These are phyloP conservation scores for Grantiella picta DNA, from an alignment of 2,113 vertebrate species.

Conservation along the genomic window DNA sequence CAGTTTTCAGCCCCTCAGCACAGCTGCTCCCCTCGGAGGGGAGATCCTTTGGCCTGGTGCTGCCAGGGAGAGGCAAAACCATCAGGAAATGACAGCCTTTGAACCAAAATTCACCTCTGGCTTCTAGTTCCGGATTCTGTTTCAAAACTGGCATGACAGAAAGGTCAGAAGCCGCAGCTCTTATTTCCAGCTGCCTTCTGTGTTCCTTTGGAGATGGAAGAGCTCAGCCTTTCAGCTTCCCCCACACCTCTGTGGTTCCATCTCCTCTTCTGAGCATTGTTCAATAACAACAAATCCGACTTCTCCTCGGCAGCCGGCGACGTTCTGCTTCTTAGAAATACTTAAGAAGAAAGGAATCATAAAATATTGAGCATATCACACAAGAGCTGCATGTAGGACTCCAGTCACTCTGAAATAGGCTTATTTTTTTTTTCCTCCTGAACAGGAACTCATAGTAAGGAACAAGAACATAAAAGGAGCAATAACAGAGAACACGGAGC, in stretches of 20 bases:
- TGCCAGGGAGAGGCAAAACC: neutral
- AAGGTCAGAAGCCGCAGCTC: neutral
- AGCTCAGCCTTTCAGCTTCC: neutral
- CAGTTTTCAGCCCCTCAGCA: neutral
- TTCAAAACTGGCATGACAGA: neutral
- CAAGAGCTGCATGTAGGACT: neutral
- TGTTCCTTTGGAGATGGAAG: neutral
- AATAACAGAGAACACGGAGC: constrained; percentile 11
- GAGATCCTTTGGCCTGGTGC: neutral
- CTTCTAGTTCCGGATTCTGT: neutral
- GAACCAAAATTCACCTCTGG: neutral
- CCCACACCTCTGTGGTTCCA: neutral
- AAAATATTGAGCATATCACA: constrained; percentile 25
- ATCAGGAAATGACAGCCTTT: accelerated
- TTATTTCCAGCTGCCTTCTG: neutral
- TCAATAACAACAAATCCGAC: neutral
- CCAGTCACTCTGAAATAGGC: neutral
- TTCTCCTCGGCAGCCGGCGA: neutral
- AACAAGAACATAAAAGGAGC: constrained; percentile 26
- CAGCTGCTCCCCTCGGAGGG: neutral
- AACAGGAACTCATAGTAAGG: constrained; percentile 23
- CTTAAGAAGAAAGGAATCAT: constrained; percentile 1
- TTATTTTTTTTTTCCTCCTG: neutral
- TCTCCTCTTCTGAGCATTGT: neutral
- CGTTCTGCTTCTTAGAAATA: constrained; percentile 14